A percentile compares a stretch with the other conserved stretches of the same genome.
Conservation (phyloP, 2,797 vertebrate species). For the Labeo calbasu region DNA sequence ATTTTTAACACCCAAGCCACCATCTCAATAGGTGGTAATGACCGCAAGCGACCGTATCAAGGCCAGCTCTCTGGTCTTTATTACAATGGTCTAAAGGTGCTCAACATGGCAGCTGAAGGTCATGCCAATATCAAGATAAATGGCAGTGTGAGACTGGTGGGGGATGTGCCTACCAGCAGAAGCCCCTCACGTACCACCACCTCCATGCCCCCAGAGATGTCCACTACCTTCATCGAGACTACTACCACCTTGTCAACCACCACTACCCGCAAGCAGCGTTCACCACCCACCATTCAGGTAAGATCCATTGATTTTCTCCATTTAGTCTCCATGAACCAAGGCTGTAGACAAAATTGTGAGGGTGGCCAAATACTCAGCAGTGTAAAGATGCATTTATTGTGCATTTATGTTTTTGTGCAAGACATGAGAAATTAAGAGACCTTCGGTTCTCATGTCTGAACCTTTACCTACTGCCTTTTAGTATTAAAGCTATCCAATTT, state of each 20-base stretch:
- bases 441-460: neutral
- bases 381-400: neutral
- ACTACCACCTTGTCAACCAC: constrained; percentile 96
- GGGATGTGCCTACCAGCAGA: constrained; percentile 90
- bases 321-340: neutral
- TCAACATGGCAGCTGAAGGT: constrained; percentile 96
- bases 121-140: constrained; percentile 94
- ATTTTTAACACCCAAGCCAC: constrained; percentile 99
- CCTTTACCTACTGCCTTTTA: neutral
- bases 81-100: constrained; percentile 96
- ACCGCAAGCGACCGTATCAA: constrained; percentile 95
- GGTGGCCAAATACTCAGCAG: neutral
- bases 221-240: constrained; percentile 96
- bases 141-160: constrained; percentile 94
- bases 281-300: constrained; percentile 93
- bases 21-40: constrained; percentile 95
- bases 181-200: constrained; percentile 89
- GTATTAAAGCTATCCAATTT: neutral
- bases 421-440: neutral
- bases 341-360: neutral
- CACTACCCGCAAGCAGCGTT: constrained; percentile 94
- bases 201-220: constrained; percentile 93
- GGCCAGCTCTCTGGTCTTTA: constrained; percentile 97
- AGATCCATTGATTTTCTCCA: neutral
- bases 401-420: neutral